These are phyloP conservation scores for Leucophenga maculata DNA, from an alignment of 2,888 invertebrate genomes.

Conservation along the genomic window DNA sequence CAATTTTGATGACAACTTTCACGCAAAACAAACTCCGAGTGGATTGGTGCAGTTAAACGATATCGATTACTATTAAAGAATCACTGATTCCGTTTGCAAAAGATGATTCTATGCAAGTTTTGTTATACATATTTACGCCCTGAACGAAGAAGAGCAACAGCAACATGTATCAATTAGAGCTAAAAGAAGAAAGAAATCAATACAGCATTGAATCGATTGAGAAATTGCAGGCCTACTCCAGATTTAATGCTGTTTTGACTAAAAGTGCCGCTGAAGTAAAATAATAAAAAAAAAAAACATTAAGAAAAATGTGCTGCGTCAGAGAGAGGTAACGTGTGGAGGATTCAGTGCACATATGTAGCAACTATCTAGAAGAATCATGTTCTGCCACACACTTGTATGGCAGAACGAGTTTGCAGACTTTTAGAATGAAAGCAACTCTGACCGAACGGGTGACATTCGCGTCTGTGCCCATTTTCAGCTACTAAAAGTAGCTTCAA, in stretches of 20 bases:
- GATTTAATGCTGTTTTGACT: slow-evolving; percentile 46
- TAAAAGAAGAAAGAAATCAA: slow-evolving; percentile 60
- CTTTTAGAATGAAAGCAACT: slow-evolving; percentile 35
- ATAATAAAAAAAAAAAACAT: slow-evolving; percentile 23
- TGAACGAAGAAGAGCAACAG: neutral
- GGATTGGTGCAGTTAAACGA: neutral
- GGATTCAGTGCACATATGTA: slow-evolving; percentile 41
- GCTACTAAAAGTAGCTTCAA: neutral
- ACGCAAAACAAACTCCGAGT: slow-evolving; percentile 36
- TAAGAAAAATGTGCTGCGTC: slow-evolving; percentile 10
- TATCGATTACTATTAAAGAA: slow-evolving; percentile 40
- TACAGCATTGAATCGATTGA: slow-evolving; percentile 51
- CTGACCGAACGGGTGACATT: slow-evolving; percentile 41
- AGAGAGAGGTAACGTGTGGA: slow-evolving; percentile 34
- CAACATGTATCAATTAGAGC: slow-evolving; percentile 52
- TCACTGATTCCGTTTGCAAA: slow-evolving; percentile 43
- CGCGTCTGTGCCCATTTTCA: slow-evolving; percentile 20
- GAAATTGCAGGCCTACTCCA: slow-evolving; percentile 62
- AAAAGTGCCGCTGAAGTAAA: slow-evolving; percentile 32
- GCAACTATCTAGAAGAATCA: slow-evolving; percentile 41
- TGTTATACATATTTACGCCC: neutral
- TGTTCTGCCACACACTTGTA: slow-evolving; percentile 41
- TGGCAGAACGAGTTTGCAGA: slow-evolving; percentile 26
- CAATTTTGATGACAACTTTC: slow-evolving; percentile 63
- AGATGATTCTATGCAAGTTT: slow-evolving; percentile 1